Percentiles rank a stretch among this genome's conserved stretches.
These are phyloP conservation scores for Myrmecophaga tridactyla DNA, from an alignment of 2,113 vertebrate genomes.

Conservation along the genomic window DNA sequence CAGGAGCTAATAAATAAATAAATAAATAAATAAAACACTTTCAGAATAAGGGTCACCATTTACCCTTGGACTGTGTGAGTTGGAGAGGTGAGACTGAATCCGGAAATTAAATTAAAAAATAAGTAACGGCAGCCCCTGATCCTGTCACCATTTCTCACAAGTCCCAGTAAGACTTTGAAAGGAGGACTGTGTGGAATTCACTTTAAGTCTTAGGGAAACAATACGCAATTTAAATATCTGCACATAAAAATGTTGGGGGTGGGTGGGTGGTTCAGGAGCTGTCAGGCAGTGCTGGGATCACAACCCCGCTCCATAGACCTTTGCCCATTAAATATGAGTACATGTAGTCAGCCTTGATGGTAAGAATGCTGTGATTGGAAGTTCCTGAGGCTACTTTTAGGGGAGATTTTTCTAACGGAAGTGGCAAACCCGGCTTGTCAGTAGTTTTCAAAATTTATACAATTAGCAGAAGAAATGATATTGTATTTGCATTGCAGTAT, in stretches of 20 bases:
- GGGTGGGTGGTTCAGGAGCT: constrained; percentile 15
- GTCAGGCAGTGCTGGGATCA: neutral
- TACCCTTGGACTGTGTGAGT: neutral
- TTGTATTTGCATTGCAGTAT: constrained; percentile 21
- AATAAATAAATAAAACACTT: neutral
- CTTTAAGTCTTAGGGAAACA: constrained; percentile 51
- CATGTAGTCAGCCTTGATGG: neutral
- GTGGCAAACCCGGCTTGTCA: constrained; percentile 14
- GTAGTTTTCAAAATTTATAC: constrained; percentile 59
- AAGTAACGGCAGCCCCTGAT: constrained; percentile 71
- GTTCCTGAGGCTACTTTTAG: constrained; percentile 16
- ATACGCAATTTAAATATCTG: constrained; percentile 58
- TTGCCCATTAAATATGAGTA: constrained; percentile 45
- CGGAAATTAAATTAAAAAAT: constrained; percentile 74
- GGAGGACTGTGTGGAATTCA: constrained; percentile 62
- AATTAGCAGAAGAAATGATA: constrained; percentile 28
- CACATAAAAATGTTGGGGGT: constrained; percentile 55
- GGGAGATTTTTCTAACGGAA: constrained; percentile 39
- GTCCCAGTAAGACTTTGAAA: constrained; percentile 71
- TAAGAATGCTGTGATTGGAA: neutral
- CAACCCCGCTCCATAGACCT: constrained; percentile 9
- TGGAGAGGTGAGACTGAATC: constrained; percentile 55
- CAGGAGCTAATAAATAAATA: neutral
- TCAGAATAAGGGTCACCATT: constrained; percentile 29
- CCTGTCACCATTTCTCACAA: constrained; percentile 72